A percentile compares a stretch with the other conserved stretches of the same genome.
Conservation (phyloP, 2,797 vertebrate genomes). For the Parambassis ranga region DNA sequence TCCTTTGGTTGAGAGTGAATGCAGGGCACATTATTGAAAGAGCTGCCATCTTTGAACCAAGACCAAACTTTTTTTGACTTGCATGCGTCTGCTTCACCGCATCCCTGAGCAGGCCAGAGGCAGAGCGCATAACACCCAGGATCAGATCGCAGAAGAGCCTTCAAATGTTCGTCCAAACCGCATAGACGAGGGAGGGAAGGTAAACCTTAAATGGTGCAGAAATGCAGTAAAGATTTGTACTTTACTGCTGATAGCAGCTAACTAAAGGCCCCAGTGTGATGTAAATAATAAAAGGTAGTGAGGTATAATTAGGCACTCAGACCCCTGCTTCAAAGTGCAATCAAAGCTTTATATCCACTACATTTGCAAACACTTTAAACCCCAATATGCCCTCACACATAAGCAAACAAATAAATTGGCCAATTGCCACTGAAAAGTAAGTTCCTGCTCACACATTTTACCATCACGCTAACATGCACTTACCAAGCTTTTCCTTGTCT, state of each 20-base stretch:
- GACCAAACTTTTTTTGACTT: slow-evolving; percentile 44
- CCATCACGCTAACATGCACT: too few relatives aligned
- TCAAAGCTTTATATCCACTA: too few relatives aligned
- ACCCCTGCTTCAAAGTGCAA: too few relatives aligned
- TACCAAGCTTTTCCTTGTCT: too few relatives aligned
- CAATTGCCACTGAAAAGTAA: too few relatives aligned
- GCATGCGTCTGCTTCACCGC: slow-evolving; percentile 25
- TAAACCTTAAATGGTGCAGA: background rate
- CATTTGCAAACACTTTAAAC: too few relatives aligned
- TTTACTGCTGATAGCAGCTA: background rate
- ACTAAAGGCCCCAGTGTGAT: background rate
- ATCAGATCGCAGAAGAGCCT: slow-evolving; percentile 38
- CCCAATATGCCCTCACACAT: too few relatives aligned
- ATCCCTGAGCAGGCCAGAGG: slow-evolving; percentile 30
- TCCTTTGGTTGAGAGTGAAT: slow-evolving; percentile 44
- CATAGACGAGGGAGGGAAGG: slow-evolving; percentile 14
- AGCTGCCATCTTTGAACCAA: slow-evolving; percentile 44
- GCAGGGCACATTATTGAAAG: slow-evolving; percentile 40
- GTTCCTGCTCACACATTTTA: too few relatives aligned
- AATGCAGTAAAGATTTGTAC: too few relatives aligned
- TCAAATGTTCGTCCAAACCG: slow-evolving; percentile 13
- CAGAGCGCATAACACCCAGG: slow-evolving; percentile 33
- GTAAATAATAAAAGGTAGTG: background rate
- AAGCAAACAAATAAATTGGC: too few relatives aligned
- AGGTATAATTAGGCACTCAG: background rate